Base-by-base conservation (phyloP, 2,797 vertebrate genomes). In the Liparis tanakae region DNA sequence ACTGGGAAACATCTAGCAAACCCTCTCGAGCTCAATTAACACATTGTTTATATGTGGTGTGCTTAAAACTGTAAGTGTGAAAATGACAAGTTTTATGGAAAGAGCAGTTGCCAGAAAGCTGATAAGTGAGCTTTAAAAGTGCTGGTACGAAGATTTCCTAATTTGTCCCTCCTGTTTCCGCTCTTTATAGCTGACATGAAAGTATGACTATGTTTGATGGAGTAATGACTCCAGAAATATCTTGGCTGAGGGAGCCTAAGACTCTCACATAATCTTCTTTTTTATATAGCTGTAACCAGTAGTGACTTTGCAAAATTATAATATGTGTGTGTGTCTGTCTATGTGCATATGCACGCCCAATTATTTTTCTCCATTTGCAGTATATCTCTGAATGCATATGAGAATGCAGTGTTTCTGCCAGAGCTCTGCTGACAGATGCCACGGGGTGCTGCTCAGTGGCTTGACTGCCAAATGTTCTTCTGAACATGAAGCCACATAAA, bases 401-500 rank as follows among this genome's bases (percentile, higher is more conserved):
- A 30, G 64, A 39, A 50, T 15, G 33, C 43, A n/a, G 54, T 4
- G 70, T 76, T 70, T 79, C 73, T 84, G 79, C 81, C 81, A 78
- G 4, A 62, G 70, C 70, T 60, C 34, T 54, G 53, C 46, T 58
- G 70, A 85, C 85, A 87, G 82, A 88, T 79, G 81, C 73, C 72
- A 65, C 50, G 13, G 80, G 71, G 64, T 39, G 62, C 83, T 36
- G 62, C 83, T 67, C 25, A 51, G 46, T 4, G 39, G 70, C 77
- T 74, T 20, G 25, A 67, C 44, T 72, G 74, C 76, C 86, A 88
- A 85, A 85, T 78, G 82, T 70, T 72, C 41, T 65, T 81, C 71
- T 51, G 72, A 87, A 90, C 60, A 77, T 41, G 48, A 81, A 84
- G 87, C 70, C 75, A 75, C 68, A 81, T 77, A 67, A 86, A 87